Percentiles rank a stretch among this genome's conserved stretches.
Conservation (phyloP, 2,113 vertebrate genomes). For the Myxocyprinus asiaticus region DNA sequence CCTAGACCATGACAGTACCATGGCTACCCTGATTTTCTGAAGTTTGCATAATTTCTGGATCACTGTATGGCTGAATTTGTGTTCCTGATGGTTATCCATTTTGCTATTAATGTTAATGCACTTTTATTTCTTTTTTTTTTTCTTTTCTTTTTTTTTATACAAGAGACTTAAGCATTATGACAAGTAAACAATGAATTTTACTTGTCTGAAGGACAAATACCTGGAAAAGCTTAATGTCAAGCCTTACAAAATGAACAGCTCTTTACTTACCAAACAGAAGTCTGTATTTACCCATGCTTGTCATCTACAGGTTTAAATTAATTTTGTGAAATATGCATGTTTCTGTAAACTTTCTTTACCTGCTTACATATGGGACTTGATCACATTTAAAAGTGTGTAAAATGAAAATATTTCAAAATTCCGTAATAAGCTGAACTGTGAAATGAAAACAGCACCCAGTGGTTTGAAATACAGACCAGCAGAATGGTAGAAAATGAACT, state of each 20-base stretch:
- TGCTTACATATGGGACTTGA: background rate
- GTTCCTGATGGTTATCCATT: too few species aligned
- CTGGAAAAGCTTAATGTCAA: background rate
- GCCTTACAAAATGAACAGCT: background rate
- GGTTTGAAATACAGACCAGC: background rate
- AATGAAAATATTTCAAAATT: background rate
- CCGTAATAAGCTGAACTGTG: background rate
- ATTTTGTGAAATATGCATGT: constrained; percentile 23
- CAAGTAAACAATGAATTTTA: background rate
- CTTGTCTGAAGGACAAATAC: background rate
- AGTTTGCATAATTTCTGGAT: too few species aligned
- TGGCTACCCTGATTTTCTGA: too few species aligned
- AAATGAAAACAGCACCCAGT: background rate
- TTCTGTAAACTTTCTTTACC: constrained; percentile 1
- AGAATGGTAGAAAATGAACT: background rate
- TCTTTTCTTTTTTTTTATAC: too few species aligned
- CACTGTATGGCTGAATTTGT: too few species aligned
- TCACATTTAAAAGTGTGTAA: background rate
- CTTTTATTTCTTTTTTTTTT: too few species aligned
- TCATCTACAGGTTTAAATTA: constrained; percentile 5
- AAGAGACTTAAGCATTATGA: too few species aligned
- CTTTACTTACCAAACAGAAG: background rate
- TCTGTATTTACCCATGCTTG: constrained; percentile 33
- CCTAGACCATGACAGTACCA: too few species aligned
- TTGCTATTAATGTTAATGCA: too few species aligned